Base-by-base conservation (phyloP, 2,888 invertebrate genomes). In the Timema cristinae region DNA sequence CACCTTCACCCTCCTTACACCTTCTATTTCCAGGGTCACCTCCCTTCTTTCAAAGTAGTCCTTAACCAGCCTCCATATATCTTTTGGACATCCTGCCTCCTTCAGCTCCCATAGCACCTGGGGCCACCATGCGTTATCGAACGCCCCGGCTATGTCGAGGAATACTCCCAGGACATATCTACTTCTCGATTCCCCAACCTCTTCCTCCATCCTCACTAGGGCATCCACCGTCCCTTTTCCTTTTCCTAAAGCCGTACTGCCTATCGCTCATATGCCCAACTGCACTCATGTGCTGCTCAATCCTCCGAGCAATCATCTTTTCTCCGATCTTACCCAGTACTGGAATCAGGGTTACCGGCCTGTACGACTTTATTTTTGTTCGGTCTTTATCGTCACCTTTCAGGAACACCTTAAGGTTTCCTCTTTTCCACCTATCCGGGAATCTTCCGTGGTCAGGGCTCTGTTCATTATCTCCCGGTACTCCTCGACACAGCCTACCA, bases 81-180 rank as follows among this genome's bases (percentile, higher is more conserved):
- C n/a, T 13, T 7, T 47, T 2, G 66, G 66, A 7, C 66, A 66
- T 2, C 48, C n/a, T 10, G n/a, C 48, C 11, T 32, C 47, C 49
- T 66, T 15, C 8, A 66, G 13, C 47, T 49, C n/a, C 49, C 48
- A 66, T 2, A 66, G 49, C 2, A 66, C 11, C 49, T 47, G 7
- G 5, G 66, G 66, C 66, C 66, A 49, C 66, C 66, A 32, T 1
- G 49, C 9, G 7, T 66, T 66, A 4, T 15, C 66, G 13, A 66
- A 66, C 2, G 15, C 66, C 1, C 66, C 66, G 10, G 13, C 13
- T 15, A 66, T 66, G 16, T 66, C 66, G 32, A 66, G n/a, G 2
- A 66, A 66, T 32, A 47, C 48, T 2, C 48, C 66, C 8, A 66
- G 48, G 1, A 66, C 66, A 32, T 66, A 66, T 66, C 7, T 66